These are phyloP conservation scores for Patagioenas fasciata DNA, from an alignment of 2,113 vertebrate genomes.

Conservation along the genomic window DNA sequence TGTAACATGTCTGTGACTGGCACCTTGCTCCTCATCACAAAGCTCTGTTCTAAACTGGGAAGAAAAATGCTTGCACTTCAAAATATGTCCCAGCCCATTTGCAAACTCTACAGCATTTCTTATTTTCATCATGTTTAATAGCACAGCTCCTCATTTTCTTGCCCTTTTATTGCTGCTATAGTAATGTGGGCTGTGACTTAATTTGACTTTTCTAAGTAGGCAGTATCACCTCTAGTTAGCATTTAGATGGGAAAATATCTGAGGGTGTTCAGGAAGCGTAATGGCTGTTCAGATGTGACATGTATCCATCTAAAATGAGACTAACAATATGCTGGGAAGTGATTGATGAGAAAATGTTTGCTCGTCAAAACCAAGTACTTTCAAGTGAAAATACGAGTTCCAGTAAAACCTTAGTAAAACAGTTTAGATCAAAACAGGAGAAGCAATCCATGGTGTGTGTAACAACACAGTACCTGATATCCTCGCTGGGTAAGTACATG, in stretches of 20 bases:
- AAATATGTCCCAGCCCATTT: slow-evolving; percentile 22
- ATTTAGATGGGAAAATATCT: slow-evolving; percentile 52
- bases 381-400: neutral
- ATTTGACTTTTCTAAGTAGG: slow-evolving; percentile 49
- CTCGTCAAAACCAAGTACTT: neutral
- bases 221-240: slow-evolving; percentile 58
- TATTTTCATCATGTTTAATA: slow-evolving; percentile 58
- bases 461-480: neutral
- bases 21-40: neutral
- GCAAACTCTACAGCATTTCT: slow-evolving; percentile 16
- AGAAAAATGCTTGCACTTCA: slow-evolving; percentile 47
- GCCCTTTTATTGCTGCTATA: slow-evolving; percentile 42
- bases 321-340: slow-evolving; percentile 3
- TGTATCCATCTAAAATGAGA: neutral
- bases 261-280: neutral
- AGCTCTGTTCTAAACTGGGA: neutral
- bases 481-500: neutral
- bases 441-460: neutral
- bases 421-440: neutral
- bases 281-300: slow-evolving; percentile 35
- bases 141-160: slow-evolving; percentile 39
- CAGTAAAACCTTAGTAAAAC: neutral
- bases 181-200: slow-evolving; percentile 42
- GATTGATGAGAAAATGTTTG: neutral
- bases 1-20: neutral